phyloP scores from a whole-genome alignment of 2,113 vertebrate genomes.

The Brachyhypopomus occidentalis region DNA sequence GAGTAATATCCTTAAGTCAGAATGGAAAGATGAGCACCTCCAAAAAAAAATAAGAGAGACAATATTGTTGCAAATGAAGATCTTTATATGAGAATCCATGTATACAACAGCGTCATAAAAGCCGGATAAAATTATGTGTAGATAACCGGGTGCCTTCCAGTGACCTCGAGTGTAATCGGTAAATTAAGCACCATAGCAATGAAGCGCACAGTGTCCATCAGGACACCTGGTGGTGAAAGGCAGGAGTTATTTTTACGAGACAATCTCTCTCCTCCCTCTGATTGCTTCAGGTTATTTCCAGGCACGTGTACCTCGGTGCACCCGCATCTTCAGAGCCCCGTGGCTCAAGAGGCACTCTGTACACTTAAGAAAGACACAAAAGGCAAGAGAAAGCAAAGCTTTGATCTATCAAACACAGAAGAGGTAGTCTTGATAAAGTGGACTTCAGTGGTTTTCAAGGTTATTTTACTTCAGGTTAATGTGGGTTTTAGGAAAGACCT shows the following conservation, averaged over 20 bases:
- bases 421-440: background rate
- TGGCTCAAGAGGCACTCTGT: background rate
- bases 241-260: background rate
- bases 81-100: background rate
- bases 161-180: too few species aligned
- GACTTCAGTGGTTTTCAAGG: background rate
- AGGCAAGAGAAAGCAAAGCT: slow-evolving; percentile 4
- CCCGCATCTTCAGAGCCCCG: background rate
- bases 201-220: background rate
- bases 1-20: too few species aligned
- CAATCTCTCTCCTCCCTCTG: background rate
- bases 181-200: background rate
- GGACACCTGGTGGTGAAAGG: background rate
- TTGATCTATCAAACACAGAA: background rate
- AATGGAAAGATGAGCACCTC: background rate
- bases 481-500: background rate
- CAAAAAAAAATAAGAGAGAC: background rate
- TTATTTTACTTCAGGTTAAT: background rate
- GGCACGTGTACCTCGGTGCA: background rate
- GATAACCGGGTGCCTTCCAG: too few species aligned
- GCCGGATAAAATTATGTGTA: too few species aligned
- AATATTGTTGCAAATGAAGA: background rate
- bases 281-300: slow-evolving; percentile 17
- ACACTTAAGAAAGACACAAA: background rate
- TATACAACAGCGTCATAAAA: background rate